Percentiles rank a stretch among this genome's conserved stretches.
Conservation (phyloP, 1,140 invertebrate species). For the Eriosoma lanigerum region DNA sequence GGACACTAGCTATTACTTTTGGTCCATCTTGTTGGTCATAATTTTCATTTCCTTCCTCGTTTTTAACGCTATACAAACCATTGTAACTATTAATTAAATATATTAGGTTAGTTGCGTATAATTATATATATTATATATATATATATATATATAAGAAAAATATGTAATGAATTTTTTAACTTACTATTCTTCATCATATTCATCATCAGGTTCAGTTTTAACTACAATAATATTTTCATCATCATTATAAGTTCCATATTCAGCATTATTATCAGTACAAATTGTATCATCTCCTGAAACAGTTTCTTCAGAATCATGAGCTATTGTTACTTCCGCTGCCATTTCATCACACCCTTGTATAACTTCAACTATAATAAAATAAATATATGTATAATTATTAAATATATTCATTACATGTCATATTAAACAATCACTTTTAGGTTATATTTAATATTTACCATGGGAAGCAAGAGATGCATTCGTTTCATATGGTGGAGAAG, state of each 20-base stretch:
- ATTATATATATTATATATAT: slow-evolving; percentile 3
- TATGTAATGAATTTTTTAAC: neutral
- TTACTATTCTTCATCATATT: slow-evolving; percentile 44
- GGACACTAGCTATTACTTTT: slow-evolving; percentile 41
- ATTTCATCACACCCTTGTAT: slow-evolving; percentile 51
- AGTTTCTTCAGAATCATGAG: slow-evolving; percentile 41
- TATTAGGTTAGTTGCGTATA: slow-evolving; percentile 5
- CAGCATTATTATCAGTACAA: slow-evolving; percentile 43
- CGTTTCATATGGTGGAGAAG: slow-evolving; percentile 36
- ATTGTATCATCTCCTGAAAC: slow-evolving; percentile 43
- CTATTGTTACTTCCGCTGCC: slow-evolving; percentile 45
- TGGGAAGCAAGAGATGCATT: slow-evolving; percentile 47
- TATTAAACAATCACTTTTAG: neutral
- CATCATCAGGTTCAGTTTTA: slow-evolving; percentile 41
- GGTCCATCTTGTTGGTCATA: slow-evolving; percentile 35
- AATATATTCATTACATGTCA: too few relatives aligned
- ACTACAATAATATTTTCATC: slow-evolving; percentile 48
- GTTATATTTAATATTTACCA: slow-evolving; percentile 39
- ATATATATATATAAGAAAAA: too few relatives aligned
- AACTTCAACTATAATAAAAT: slow-evolving; percentile 38
- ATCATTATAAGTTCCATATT: slow-evolving; percentile 46
- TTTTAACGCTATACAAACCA: slow-evolving; percentile 34
- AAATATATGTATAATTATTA: neutral
- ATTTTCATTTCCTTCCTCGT: slow-evolving; percentile 23
- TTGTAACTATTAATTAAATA: slow-evolving; percentile 33